phyloP scores from a whole-genome alignment of 2,113 vertebrate species.

The Syrrhaptes paradoxus region DNA sequence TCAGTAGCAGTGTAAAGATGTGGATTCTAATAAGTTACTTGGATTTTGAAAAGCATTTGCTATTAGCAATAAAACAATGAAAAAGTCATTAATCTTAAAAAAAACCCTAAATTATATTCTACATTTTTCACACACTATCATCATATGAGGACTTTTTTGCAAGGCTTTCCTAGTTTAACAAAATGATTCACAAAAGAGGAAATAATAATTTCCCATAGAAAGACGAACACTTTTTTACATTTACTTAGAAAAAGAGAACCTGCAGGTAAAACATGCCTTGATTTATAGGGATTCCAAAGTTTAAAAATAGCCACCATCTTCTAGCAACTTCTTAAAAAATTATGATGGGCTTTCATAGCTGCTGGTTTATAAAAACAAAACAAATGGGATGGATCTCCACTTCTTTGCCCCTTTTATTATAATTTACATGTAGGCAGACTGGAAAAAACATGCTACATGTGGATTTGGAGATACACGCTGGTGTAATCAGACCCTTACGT shows the following conservation, averaged over 20 bases:
- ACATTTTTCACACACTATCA: conserved; percentile 38
- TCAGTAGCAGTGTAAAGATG: conserved; percentile 57
- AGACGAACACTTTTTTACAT: background rate
- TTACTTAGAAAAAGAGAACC: background rate
- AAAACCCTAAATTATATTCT: background rate
- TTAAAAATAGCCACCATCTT: background rate
- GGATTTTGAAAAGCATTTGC: conserved; percentile 56
- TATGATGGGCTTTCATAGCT: background rate
- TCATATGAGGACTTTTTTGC: background rate
- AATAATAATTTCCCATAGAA: conserved; percentile 7
- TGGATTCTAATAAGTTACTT: conserved; percentile 57
- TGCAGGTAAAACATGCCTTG: conserved; percentile 11
- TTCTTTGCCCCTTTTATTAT: background rate
- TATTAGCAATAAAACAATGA: conserved; percentile 44
- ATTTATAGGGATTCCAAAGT: background rate
- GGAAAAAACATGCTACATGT: background rate
- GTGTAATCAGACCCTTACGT: background rate
- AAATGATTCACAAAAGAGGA: conserved; percentile 24
- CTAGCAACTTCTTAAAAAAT: conserved; percentile 2
- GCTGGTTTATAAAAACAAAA: conserved; percentile 23
- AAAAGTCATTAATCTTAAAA: conserved; percentile 18
- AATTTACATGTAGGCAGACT: background rate
- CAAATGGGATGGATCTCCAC: background rate
- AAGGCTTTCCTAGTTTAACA: conserved; percentile 32
- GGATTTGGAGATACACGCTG: background rate